Percentiles rank a stretch among this genome's conserved stretches.
Conservation (phyloP, 2,113 vertebrate genomes). For the Callipepla squamata region DNA sequence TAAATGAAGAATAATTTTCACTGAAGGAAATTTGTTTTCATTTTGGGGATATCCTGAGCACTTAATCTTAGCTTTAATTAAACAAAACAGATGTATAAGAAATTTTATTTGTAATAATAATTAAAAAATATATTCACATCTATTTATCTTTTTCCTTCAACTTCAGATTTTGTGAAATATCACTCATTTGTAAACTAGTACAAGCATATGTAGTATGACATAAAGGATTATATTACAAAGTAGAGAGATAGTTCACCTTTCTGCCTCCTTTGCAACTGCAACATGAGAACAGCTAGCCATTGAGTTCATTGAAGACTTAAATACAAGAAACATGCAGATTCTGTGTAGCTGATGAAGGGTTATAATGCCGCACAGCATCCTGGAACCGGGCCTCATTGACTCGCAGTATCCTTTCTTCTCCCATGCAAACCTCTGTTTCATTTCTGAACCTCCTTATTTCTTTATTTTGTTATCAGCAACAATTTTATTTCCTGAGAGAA, state of each 20-base stretch:
- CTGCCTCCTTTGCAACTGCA: background rate
- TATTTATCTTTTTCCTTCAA: background rate
- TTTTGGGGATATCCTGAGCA: background rate
- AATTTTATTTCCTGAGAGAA: background rate
- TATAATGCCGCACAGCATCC: background rate
- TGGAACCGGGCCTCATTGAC: background rate
- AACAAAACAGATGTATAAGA: background rate
- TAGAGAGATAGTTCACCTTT: background rate
- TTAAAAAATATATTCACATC: background rate
- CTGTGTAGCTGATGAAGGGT: background rate
- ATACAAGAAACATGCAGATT: background rate
- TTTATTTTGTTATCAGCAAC: background rate
- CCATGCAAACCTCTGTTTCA: background rate
- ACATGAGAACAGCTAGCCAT: background rate
- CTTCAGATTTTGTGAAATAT: background rate
- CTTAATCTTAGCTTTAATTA: background rate
- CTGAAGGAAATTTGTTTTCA: background rate
- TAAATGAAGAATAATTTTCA: slow-evolving; percentile 5
- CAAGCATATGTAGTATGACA: background rate
- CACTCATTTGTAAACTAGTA: background rate
- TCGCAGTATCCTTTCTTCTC: background rate
- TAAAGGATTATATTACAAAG: background rate
- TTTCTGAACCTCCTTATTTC: slow-evolving; percentile 1
- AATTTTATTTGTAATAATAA: background rate
- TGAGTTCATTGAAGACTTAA: background rate